Evolutionary conservation across 2,113 vertebrate species (phyloP).

Genomic region (Eonycteris spelaea): DNA sequence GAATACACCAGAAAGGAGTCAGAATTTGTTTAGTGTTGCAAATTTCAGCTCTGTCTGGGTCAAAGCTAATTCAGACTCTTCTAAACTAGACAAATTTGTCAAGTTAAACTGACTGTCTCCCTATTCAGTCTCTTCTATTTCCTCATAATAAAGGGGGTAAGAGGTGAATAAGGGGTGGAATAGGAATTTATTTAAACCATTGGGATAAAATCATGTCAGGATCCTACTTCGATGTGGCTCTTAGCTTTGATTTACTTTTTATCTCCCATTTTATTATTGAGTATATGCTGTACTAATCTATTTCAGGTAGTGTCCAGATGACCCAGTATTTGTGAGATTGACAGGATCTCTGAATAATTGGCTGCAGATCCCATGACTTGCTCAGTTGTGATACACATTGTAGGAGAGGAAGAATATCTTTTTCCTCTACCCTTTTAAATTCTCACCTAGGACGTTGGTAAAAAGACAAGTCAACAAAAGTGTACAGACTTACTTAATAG

Average conservation of each 20-base stretch:
- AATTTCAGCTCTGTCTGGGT: neutral
- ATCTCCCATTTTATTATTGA: neutral
- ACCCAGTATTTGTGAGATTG: neutral
- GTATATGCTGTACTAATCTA: neutral
- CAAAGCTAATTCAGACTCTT: neutral
- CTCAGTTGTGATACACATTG: neutral
- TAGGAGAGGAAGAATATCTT: neutral
- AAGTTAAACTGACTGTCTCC: neutral
- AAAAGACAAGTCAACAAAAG: neutral
- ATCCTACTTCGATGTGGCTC: neutral
- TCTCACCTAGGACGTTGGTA: neutral
- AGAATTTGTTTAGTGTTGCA: neutral
- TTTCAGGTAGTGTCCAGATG: neutral
- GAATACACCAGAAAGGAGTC: neutral
- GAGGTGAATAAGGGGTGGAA: neutral
- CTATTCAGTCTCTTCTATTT: neutral
- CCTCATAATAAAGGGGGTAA: neutral
- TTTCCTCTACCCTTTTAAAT: neutral
- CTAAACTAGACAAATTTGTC: neutral
- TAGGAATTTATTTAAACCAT: neutral
- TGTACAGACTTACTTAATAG: neutral
- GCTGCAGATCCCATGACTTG: neutral
- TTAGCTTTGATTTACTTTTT: neutral
- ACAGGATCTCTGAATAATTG: neutral
- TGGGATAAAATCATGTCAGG: neutral